A percentile compares a stretch with the other conserved stretches of the same genome.
phyloP scores from a whole-genome alignment of 1,140 invertebrate species.

The Lepidurus packardi region DNA sequence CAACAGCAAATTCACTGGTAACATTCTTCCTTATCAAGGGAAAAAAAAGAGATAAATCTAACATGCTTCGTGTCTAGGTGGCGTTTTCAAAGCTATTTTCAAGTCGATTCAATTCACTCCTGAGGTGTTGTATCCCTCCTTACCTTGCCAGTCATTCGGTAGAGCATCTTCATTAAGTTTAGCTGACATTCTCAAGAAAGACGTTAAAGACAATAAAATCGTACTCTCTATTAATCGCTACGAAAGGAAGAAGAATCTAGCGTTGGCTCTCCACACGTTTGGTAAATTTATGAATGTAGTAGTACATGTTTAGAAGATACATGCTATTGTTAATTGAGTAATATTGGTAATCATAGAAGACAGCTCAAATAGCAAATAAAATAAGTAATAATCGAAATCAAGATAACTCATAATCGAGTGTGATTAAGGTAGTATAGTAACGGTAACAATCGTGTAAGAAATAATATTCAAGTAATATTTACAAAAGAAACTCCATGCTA shows the following conservation, averaged over 20 bases:
- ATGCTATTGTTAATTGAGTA: no score
- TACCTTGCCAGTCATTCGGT: conserved; percentile 68
- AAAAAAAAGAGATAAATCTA: no score
- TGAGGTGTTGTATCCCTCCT: conserved; percentile 88
- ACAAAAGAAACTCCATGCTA: no score
- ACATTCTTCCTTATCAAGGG: not conserved
- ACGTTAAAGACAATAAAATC: conserved; percentile 37
- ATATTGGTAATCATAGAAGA: no score
- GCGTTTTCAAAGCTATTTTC: conserved; percentile 80
- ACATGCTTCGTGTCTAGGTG: conserved; percentile 42
- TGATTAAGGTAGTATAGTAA: no score
- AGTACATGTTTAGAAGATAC: no score
- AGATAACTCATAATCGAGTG: not conserved
- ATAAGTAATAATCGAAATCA: not conserved
- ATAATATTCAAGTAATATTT: no score
- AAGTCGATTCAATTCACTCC: conserved; percentile 59
- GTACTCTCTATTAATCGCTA: conserved; percentile 91
- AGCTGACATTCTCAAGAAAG: conserved; percentile 44
- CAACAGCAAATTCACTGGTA: not conserved
- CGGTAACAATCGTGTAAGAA: no score
- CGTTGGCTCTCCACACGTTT: conserved; percentile 74
- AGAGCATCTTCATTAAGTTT: not conserved
- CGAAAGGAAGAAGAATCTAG: conserved; percentile 93
- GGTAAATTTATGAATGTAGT: conserved; percentile 50
- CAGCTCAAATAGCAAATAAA: no score